phyloP scores from a whole-genome alignment of 2,113 vertebrate genomes.

The Cyrtonyx montezumae region DNA sequence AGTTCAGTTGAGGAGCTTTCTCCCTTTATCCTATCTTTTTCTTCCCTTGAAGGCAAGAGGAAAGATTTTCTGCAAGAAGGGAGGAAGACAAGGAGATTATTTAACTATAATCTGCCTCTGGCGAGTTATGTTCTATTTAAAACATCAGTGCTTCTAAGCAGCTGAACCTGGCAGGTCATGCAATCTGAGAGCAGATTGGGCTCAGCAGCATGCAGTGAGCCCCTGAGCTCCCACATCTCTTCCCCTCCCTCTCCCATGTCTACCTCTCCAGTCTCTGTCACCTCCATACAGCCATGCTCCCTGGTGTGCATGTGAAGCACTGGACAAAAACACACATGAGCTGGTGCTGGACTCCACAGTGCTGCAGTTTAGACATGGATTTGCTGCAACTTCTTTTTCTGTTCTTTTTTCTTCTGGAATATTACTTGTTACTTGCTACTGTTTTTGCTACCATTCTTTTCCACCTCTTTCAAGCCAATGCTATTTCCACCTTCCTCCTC shows the following conservation, averaged over 20 bases:
- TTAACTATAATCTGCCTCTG: slow-evolving; percentile 16
- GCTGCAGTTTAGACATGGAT: background rate
- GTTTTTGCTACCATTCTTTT: background rate
- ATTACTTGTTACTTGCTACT: background rate
- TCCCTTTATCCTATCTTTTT: background rate
- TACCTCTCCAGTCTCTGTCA: background rate
- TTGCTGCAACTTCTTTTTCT: background rate
- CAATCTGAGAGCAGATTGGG: background rate
- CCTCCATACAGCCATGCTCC: background rate
- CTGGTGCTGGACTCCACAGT: background rate
- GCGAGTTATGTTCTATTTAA: slow-evolving; percentile 37
- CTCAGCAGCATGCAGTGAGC: background rate
- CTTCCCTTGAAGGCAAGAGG: background rate
- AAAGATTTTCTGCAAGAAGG: background rate
- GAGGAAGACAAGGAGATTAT: background rate
- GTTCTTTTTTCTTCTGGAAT: background rate
- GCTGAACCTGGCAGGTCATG: background rate
- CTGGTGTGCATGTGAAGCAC: background rate
- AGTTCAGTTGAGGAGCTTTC: background rate
- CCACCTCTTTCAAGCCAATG: background rate
- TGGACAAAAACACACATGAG: background rate
- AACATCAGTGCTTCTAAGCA: background rate
- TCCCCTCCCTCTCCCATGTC: background rate
- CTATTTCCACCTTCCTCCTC: background rate
- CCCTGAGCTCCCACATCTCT: background rate